A percentile compares a stretch with the other conserved stretches of the same genome.
Evolutionary conservation across 2,888 invertebrate species (phyloP).

Genomic region (Tipula unca): DNA sequence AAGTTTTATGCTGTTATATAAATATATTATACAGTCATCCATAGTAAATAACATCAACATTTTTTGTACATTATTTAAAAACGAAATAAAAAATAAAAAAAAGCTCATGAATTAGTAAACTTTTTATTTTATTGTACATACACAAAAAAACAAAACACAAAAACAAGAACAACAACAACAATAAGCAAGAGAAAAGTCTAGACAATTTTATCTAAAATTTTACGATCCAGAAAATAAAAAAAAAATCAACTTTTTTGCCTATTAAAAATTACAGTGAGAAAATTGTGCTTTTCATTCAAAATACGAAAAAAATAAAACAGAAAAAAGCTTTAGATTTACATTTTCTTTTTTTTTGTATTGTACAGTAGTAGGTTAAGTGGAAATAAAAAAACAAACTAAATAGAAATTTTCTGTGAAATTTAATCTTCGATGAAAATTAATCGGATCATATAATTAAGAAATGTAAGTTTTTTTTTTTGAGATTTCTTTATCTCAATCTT

Average conservation of each 20-base stretch:
- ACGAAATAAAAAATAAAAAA: not conserved
- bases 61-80: not conserved
- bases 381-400: not conserved
- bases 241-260: constrained; percentile 3
- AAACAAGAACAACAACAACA: not conserved
- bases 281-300: constrained; percentile 2
- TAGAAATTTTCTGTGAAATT: not conserved
- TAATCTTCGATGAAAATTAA: not conserved
- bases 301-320: not conserved
- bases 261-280: constrained; percentile 8
- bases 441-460: not conserved
- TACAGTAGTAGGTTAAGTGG: not conserved
- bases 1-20: not conserved
- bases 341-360: not conserved
- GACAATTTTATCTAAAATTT: constrained; percentile 14
- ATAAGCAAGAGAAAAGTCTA: not conserved
- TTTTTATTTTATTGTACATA: constrained; percentile 2
- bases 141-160: too few relatives aligned
- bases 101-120: constrained; percentile 8
- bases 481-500: not conserved
- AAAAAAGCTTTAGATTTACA: not conserved
- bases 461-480: not conserved
- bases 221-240: constrained; percentile 14
- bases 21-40: not conserved
- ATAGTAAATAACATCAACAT: not conserved